These are phyloP conservation scores for Basileuterus tristriatus DNA, from an alignment of 2,797 vertebrate species.

Conservation along the genomic window DNA sequence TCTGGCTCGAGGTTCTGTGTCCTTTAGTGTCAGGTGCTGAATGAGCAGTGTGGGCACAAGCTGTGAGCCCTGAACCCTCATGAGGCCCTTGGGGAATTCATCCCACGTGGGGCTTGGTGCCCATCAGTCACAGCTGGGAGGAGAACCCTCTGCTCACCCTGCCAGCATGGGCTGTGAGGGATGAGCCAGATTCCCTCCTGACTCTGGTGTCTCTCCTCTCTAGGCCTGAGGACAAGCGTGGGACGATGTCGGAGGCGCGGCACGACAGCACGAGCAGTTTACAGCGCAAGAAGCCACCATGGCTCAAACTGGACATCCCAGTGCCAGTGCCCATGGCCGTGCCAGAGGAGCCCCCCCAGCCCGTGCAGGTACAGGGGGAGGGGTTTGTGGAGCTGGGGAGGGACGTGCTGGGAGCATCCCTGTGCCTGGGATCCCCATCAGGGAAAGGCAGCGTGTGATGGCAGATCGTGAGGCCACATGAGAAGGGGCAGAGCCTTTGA, in stretches of 20 bases:
- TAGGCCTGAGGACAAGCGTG: constrained; percentile 78
- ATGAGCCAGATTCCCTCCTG: neutral
- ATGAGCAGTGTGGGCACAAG: accelerated
- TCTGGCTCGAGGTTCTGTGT: neutral
- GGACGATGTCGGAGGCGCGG: constrained; percentile 88
- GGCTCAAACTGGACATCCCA: constrained; percentile 95
- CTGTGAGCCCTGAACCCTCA: neutral
- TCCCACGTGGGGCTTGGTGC: neutral
- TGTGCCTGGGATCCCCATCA: neutral
- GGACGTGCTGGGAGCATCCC: neutral
- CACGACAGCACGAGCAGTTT: constrained; percentile 94
- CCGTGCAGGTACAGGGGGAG: constrained; percentile 81
- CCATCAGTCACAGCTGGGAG: neutral
- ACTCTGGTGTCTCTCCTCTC: neutral
- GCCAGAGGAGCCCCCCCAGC: constrained; percentile 84
- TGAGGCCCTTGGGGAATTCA: neutral
- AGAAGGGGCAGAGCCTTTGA: neutral
- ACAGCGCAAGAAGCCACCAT: constrained; percentile 97
- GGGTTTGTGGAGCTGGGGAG: neutral
- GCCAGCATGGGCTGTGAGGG: accelerated
- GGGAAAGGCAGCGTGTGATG: neutral
- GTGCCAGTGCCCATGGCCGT: constrained; percentile 52
- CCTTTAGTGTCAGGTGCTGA: neutral
- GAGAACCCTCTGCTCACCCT: neutral
- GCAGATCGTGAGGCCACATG: neutral